Conservation (phyloP, 2,797 vertebrate genomes). For the Bradypodion pumilum region DNA sequence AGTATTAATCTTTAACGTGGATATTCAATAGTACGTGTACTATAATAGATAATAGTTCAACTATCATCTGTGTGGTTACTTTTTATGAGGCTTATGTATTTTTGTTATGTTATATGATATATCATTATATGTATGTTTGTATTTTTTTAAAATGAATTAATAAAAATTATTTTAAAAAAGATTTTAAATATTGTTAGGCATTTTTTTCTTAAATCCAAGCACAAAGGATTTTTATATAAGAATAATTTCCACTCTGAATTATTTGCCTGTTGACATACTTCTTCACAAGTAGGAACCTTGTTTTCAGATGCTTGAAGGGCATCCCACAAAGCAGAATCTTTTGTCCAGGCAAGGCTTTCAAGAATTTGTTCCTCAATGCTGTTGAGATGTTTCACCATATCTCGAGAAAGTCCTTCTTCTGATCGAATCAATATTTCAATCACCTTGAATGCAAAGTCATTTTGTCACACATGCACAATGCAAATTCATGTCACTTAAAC, state of each 20-base stretch:
- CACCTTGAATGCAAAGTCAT: slow-evolving; percentile 77
- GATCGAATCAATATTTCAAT: slow-evolving; percentile 97
- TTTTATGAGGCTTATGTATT: no score
- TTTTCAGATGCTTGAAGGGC: slow-evolving; percentile 82
- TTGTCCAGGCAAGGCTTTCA: slow-evolving; percentile 89
- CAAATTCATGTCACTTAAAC: not conserved
- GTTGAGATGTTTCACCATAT: slow-evolving; percentile 98
- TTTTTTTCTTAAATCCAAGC: not conserved
- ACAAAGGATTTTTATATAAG: slow-evolving; percentile 11
- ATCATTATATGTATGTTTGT: no score
- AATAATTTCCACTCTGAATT: not conserved
- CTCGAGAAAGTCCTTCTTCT: slow-evolving; percentile 94
- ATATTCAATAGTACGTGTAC: no score
- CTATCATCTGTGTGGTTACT: no score
- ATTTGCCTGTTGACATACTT: slow-evolving; percentile 77
- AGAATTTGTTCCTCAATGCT: slow-evolving; percentile 95
- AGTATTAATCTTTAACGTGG: no score
- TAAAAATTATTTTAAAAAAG: no score
- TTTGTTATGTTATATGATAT: no score
- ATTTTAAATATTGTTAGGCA: not conserved
- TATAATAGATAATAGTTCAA: no score
- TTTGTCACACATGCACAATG: not conserved
- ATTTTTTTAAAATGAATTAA: no score
- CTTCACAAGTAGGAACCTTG: slow-evolving; percentile 92
- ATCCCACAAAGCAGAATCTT: slow-evolving; percentile 87